These are phyloP conservation scores for Eunapius fragilis DNA, from an alignment of 37 sponge, comb jelly and placozoan genomes.

Conservation along the genomic window DNA sequence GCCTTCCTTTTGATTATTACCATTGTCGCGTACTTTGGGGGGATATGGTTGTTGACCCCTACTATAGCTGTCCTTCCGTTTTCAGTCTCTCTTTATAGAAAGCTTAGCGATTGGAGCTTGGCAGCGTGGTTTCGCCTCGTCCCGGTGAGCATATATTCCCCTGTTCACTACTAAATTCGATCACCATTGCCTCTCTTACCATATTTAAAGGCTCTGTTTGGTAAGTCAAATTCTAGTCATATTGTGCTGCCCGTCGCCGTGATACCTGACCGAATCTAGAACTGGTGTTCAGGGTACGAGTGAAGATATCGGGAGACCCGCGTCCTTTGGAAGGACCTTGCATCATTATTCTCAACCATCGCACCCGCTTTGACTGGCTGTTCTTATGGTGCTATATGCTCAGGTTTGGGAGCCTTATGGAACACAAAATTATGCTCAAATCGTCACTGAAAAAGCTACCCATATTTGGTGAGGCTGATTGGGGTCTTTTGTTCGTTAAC, in stretches of 20 bases:
- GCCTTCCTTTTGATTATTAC: slow-evolving; percentile 31
- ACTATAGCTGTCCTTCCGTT: slow-evolving; percentile 23
- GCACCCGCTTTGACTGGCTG: slow-evolving; percentile 95
- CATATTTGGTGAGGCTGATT: slow-evolving; percentile 65
- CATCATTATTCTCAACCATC: slow-evolving; percentile 89
- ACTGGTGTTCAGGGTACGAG: slow-evolving; percentile 71
- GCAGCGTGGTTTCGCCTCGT: slow-evolving; percentile 44
- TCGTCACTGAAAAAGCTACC: slow-evolving; percentile 73
- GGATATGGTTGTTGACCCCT: slow-evolving; percentile 27
- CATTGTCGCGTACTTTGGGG: slow-evolving; percentile 28
- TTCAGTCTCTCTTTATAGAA: slow-evolving; percentile 10
- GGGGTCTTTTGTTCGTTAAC: neutral
- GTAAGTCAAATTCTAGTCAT: slow-evolving; percentile 19
- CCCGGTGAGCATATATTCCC: slow-evolving; percentile 52
- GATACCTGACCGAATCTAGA: slow-evolving; percentile 40
- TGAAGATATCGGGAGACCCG: slow-evolving; percentile 76
- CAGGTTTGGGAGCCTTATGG: slow-evolving; percentile 41
- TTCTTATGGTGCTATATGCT: slow-evolving; percentile 80
- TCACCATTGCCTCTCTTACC: neutral
- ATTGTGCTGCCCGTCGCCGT: neutral
- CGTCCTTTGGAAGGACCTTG: slow-evolving; percentile 54
- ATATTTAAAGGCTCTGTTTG: slow-evolving; percentile 41
- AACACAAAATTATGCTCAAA: slow-evolving; percentile 78
- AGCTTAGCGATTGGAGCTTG: neutral
- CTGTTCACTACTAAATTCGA: too few relatives aligned